Evolutionary conservation across 1,140 invertebrate genomes (phyloP).

Genomic region (Trichonephila inaurata): DNA sequence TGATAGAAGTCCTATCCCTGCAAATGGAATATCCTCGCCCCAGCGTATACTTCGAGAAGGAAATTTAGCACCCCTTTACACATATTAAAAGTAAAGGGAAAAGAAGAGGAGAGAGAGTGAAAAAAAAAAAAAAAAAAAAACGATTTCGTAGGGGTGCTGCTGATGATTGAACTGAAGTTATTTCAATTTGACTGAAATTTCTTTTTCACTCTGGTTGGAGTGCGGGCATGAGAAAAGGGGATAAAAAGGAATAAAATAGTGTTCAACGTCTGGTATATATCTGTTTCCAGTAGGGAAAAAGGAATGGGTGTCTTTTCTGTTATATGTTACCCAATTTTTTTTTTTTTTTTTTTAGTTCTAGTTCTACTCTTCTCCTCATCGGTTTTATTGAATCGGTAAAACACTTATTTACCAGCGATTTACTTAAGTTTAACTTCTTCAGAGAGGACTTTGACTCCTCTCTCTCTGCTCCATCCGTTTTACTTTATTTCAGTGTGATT

Average conservation of each 20-base stretch:
- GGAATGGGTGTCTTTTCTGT: constrained; percentile 57
- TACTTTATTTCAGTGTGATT: not conserved
- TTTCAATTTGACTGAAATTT: constrained; percentile 76
- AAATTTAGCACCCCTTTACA: constrained; percentile 60
- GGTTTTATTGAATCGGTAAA: constrained; percentile 72
- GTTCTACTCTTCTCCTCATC: constrained; percentile 31
- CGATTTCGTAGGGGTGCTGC: not conserved
- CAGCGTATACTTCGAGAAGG: not conserved
- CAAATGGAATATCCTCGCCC: constrained; percentile 71
- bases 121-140: too few relatives aligned
- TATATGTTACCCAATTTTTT: not conserved
- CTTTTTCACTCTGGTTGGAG: not conserved
- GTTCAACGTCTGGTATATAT: not conserved
- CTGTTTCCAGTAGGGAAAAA: not conserved
- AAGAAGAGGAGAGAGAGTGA: too few relatives aligned
- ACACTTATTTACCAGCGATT: constrained; percentile 75
- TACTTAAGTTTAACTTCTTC: constrained; percentile 67
- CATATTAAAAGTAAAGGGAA: constrained; percentile 69
- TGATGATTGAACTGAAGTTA: constrained; percentile 75
- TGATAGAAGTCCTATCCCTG: constrained; percentile 71
- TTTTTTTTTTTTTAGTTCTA: constrained; percentile 38
- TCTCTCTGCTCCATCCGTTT: not conserved
- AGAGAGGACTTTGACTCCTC: not conserved
- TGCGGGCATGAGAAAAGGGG: not conserved
- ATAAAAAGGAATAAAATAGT: constrained; percentile 10